phyloP scores from a whole-genome alignment of 2,113 vertebrate genomes.

The Plecotus auritus region DNA sequence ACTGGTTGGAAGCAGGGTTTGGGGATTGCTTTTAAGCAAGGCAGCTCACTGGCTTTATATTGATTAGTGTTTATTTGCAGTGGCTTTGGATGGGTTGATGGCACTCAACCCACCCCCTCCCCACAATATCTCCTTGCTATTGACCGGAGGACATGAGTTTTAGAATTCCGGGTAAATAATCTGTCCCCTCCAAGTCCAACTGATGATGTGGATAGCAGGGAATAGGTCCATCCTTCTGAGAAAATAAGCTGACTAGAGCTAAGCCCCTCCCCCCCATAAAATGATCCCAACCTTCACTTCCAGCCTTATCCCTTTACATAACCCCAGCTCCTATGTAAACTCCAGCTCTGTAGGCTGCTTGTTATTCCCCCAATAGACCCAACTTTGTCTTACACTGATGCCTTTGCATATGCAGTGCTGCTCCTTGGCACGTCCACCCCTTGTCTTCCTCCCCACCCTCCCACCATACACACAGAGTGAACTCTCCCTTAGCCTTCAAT shows the following conservation, averaged over 20 bases:
- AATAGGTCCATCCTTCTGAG: background rate
- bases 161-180: background rate
- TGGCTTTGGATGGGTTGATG: background rate
- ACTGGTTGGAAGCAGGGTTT: background rate
- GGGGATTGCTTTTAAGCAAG: background rate
- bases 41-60: background rate
- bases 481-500: background rate
- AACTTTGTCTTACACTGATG: background rate
- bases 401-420: background rate
- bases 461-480: accelerated
- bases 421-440: background rate
- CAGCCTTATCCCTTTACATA: background rate
- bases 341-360: background rate
- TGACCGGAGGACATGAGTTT: background rate
- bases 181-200: background rate
- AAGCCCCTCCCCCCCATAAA: background rate
- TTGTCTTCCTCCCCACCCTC: too few relatives aligned
- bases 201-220: background rate
- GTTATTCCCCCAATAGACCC: too few relatives aligned
- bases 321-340: background rate
- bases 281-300: background rate
- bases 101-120: background rate
- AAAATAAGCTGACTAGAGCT: background rate
- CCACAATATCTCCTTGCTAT: background rate
- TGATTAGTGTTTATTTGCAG: background rate